These are phyloP conservation scores for Limonius californicus DNA, from an alignment of 1,140 invertebrate genomes.

Conservation along the genomic window DNA sequence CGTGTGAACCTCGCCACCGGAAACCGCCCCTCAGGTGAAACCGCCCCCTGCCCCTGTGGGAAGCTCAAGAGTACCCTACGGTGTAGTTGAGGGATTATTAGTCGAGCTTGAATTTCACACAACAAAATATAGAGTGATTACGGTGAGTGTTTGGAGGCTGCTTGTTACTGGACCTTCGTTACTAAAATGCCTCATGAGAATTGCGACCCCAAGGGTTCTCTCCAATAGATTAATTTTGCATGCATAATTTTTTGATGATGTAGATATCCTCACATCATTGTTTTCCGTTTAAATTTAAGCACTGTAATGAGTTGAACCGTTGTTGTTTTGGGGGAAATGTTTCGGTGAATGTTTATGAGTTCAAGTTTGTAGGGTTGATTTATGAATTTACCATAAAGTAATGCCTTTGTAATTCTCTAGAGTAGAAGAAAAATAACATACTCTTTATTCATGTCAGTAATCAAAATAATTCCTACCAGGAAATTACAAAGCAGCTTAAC, in stretches of 20 bases:
- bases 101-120: constrained; percentile 35
- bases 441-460: too few species aligned
- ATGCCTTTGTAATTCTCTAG: too few species aligned
- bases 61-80: constrained; percentile 38
- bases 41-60: constrained; percentile 39
- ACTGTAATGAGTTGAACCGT: too few species aligned
- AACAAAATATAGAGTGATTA: constrained; percentile 32
- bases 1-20: constrained; percentile 44
- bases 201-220: background rate
- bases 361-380: too few species aligned
- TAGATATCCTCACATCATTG: too few species aligned
- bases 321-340: too few species aligned
- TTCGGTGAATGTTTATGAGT: too few species aligned
- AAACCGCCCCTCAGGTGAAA: constrained; percentile 43
- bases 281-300: too few species aligned
- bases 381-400: too few species aligned
- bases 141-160: constrained; percentile 17
- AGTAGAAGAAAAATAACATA: too few species aligned
- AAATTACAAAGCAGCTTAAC: too few species aligned
- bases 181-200: constrained; percentile 9
- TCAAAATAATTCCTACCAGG: too few species aligned
- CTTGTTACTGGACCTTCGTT: constrained; percentile 18
- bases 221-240: background rate
- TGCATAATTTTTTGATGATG: constrained; percentile 1
- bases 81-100: constrained; percentile 38